A percentile compares a stretch with the other conserved stretches of the same genome.
These are phyloP conservation scores for Heliconius cydno DNA, from an alignment of 2,888 invertebrate genomes.

Conservation along the genomic window DNA sequence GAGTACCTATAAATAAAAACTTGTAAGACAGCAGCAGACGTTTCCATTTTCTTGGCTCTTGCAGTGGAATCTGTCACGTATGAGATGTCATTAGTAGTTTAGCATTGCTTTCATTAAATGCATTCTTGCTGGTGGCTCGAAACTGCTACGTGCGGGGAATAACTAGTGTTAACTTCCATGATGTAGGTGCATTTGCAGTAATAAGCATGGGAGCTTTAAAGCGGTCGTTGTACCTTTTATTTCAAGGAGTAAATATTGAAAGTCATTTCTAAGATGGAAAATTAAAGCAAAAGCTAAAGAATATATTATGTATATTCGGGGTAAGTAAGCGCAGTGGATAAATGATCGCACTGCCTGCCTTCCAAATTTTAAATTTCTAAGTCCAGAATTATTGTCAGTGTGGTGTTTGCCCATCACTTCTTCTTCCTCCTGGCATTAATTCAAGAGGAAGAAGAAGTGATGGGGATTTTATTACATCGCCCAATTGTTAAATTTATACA, in stretches of 20 bases:
- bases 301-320: background rate
- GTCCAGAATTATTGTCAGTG: too few relatives aligned
- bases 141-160: slow-evolving; percentile 52
- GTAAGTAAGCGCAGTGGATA: too few relatives aligned
- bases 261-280: background rate
- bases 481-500: too few relatives aligned
- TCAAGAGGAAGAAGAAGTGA: too few relatives aligned
- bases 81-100: slow-evolving; percentile 53
- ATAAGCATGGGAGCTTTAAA: slow-evolving; percentile 1
- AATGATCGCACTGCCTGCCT: too few relatives aligned
- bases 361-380: too few relatives aligned
- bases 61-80: slow-evolving; percentile 53
- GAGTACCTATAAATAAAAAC: background rate
- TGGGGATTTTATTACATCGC: too few relatives aligned
- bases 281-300: background rate
- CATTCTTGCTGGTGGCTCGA: slow-evolving; percentile 49
- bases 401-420: too few relatives aligned
- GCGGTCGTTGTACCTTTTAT: background rate
- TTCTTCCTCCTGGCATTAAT: too few relatives aligned
- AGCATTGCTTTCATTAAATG: slow-evolving; percentile 58
- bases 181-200: slow-evolving; percentile 34
- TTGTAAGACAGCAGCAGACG: slow-evolving; percentile 9
- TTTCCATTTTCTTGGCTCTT: slow-evolving; percentile 23
- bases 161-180: slow-evolving; percentile 36
- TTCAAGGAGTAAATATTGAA: background rate